These are phyloP conservation scores for Rhinoderma darwinii DNA, from an alignment of 2,113 vertebrate species.

Conservation along the genomic window DNA sequence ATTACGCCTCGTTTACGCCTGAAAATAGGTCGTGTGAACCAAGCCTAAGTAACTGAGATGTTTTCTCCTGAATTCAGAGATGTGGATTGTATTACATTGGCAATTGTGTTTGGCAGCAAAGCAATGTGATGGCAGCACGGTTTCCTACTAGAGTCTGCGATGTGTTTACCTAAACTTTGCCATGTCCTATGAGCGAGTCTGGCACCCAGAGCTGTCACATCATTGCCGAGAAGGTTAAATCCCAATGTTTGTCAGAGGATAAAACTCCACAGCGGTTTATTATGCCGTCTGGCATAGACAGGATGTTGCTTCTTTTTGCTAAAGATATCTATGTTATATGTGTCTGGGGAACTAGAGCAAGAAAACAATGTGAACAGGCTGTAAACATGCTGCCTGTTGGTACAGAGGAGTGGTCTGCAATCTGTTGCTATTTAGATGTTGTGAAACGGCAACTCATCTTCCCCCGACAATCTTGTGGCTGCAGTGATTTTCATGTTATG, in stretches of 20 bases:
- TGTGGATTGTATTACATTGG: background rate
- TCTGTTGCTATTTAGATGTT: background rate
- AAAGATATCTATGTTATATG: background rate
- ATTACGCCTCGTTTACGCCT: no score
- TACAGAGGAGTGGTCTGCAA: background rate
- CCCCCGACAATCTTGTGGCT: background rate
- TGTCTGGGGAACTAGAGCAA: background rate
- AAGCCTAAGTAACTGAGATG: background rate
- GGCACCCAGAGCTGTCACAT: background rate
- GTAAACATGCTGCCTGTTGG: background rate
- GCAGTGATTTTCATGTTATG: no score
- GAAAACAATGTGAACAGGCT: background rate
- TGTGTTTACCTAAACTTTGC: conserved; percentile 14
- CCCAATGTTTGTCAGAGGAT: conserved; percentile 19
- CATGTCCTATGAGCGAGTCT: background rate
- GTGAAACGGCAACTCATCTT: background rate
- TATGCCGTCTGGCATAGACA: background rate
- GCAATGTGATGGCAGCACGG: background rate
- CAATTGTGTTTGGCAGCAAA: background rate
- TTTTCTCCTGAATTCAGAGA: background rate
- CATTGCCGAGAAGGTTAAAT: background rate
- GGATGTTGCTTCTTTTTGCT: background rate
- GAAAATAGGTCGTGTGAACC: no score
- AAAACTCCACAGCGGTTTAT: background rate
- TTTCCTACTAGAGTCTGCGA: background rate